A percentile compares a stretch with the other conserved stretches of the same genome.
Evolutionary conservation across 1,140 invertebrate genomes (phyloP).

Genomic region (Heliconius melpomene): DNA sequence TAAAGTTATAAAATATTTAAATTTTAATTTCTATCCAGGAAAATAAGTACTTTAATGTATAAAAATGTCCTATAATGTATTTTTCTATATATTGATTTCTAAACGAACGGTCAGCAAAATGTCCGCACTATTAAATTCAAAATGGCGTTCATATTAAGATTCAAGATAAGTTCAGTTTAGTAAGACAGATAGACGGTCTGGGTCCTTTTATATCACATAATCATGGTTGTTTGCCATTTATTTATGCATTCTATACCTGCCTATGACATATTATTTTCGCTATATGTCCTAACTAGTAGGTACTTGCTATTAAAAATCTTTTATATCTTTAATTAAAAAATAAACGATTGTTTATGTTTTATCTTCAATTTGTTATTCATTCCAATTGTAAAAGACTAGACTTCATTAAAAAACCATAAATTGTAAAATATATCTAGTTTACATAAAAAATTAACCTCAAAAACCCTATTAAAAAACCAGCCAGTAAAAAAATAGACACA

Average conservation of each 20-base stretch:
- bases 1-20: background rate
- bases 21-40: background rate
- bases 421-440: background rate
- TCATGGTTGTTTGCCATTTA: background rate
- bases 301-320: no score
- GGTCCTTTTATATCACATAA: background rate
- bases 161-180: slow-evolving; percentile 31
- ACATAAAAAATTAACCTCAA: background rate
- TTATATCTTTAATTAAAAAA: no score
- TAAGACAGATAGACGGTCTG: slow-evolving; percentile 6
- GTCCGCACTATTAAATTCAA: slow-evolving; percentile 33
- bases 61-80: background rate
- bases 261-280: background rate
- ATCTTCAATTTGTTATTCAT: no score
- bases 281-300: background rate
- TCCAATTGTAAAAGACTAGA: no score
- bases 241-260: background rate
- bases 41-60: background rate
- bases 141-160: slow-evolving; percentile 39
- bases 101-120: slow-evolving; percentile 26
- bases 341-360: no score
- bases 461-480: slow-evolving; percentile 47
- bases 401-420: no score
- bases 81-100: background rate
- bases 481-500: slow-evolving; percentile 53